phyloP scores from a whole-genome alignment of 1,140 invertebrate genomes.

The Drosophila subobscura region DNA sequence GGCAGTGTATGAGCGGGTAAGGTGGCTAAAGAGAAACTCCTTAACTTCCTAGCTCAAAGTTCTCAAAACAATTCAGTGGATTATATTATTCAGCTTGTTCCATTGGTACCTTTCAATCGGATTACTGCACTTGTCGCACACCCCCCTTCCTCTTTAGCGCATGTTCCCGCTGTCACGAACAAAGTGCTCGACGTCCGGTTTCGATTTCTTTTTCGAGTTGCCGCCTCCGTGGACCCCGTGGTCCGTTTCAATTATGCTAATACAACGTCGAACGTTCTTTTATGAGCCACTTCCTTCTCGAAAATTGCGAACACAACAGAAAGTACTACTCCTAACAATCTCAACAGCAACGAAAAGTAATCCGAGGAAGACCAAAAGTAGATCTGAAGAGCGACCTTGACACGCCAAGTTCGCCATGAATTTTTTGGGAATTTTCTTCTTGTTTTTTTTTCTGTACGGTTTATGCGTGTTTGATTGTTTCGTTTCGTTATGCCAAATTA shows the following conservation, averaged over 20 bases:
- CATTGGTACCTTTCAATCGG: no score
- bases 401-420: slow-evolving; percentile 53
- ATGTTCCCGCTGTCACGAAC: no score
- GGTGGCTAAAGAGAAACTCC: background rate
- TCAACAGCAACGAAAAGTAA: slow-evolving; percentile 3
- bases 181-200: background rate
- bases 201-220: background rate
- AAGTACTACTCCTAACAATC: no score
- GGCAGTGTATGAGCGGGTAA: background rate
- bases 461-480: slow-evolving; percentile 8
- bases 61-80: no score
- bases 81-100: no score
- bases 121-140: no score
- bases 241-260: slow-evolving; percentile 64
- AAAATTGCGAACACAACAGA: slow-evolving; percentile 19
- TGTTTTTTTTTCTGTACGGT: no score
- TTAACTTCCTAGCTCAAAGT: background rate
- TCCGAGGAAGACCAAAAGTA: slow-evolving; percentile 10
- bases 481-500: slow-evolving; percentile 20
- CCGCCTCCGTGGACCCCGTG: background rate
- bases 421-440: slow-evolving; percentile 6
- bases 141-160: no score
- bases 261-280: slow-evolving; percentile 61
- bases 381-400: slow-evolving; percentile 32
- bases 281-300: slow-evolving; percentile 50